Percentiles rank a stretch among this genome's conserved stretches.
Evolutionary conservation across 2,888 invertebrate species (phyloP).

Genomic region (Gasteruption jaculator): DNA sequence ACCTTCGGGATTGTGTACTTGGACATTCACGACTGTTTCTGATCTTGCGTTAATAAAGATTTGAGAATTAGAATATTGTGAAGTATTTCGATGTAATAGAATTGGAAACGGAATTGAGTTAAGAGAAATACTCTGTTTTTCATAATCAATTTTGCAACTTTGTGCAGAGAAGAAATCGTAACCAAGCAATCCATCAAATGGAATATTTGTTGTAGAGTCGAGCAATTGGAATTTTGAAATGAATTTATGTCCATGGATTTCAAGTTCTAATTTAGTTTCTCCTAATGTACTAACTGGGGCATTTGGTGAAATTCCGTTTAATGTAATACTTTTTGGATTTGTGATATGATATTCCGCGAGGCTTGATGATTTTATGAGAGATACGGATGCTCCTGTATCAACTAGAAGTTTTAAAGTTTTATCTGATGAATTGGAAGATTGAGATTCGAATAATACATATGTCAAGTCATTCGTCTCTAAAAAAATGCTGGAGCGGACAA

Average conservation of each 20-base stretch:
- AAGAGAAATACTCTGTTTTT: background rate
- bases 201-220: slow-evolving; percentile 2
- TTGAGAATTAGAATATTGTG: background rate
- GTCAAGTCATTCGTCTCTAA: too few species aligned
- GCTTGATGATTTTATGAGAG: slow-evolving; percentile 4
- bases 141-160: background rate
- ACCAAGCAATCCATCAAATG: slow-evolving; percentile 8
- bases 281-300: slow-evolving; percentile 12
- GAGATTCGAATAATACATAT: too few species aligned
- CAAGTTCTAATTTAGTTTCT: slow-evolving; percentile 5
- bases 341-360: background rate
- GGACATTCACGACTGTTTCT: slow-evolving; percentile 4
- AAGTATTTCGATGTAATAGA: slow-evolving; percentile 3
- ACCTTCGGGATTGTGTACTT: slow-evolving; percentile 4
- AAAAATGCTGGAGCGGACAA: too few species aligned
- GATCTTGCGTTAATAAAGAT: background rate
- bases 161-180: slow-evolving; percentile 3
- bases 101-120: slow-evolving; percentile 1
- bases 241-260: too few species aligned
- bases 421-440: too few species aligned
- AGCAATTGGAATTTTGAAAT: slow-evolving; percentile 5
- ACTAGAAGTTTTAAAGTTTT: slow-evolving; percentile 13
- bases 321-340: background rate
- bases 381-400: slow-evolving; percentile 14
- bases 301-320: slow-evolving; percentile 1